These are phyloP conservation scores for Conops quadrifasciatus DNA, from an alignment of 2,888 invertebrate genomes.

Conservation along the genomic window DNA sequence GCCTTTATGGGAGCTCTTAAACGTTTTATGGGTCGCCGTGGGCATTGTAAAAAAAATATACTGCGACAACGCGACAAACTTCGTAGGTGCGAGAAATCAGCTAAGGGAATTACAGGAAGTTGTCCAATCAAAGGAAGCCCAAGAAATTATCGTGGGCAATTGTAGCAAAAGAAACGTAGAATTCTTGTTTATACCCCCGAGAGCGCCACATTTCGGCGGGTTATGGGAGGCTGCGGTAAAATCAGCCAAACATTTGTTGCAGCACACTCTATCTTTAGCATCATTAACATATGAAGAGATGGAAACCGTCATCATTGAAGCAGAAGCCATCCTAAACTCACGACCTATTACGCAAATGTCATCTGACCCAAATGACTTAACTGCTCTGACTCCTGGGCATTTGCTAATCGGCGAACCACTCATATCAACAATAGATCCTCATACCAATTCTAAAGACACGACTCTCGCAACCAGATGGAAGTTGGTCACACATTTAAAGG, in stretches of 20 bases:
- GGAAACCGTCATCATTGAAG: constrained; percentile 7
- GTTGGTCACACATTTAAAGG: background rate
- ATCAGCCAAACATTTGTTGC: background rate
- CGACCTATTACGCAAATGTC: background rate
- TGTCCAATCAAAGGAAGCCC: background rate
- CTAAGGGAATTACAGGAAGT: too few relatives aligned
- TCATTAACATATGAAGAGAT: background rate
- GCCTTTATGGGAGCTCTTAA: too few relatives aligned
- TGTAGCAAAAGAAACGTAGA: background rate
- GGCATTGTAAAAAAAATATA: too few relatives aligned
- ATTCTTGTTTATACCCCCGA: constrained; percentile 2
- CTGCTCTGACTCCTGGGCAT: background rate
- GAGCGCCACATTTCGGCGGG: background rate
- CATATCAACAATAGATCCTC: background rate
- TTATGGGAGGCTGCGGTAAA: constrained; percentile 1
- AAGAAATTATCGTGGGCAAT: background rate
- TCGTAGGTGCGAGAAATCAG: too few relatives aligned
- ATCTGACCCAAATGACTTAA: background rate
- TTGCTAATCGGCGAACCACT: background rate
- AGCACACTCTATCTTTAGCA: background rate
- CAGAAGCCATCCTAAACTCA: background rate
- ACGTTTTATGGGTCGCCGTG: too few relatives aligned
- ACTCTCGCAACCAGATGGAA: background rate
- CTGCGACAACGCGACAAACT: too few relatives aligned
- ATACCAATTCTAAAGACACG: background rate